Base-by-base conservation (phyloP, 2,113 vertebrate genomes). In the Dromaius novaehollandiae region DNA sequence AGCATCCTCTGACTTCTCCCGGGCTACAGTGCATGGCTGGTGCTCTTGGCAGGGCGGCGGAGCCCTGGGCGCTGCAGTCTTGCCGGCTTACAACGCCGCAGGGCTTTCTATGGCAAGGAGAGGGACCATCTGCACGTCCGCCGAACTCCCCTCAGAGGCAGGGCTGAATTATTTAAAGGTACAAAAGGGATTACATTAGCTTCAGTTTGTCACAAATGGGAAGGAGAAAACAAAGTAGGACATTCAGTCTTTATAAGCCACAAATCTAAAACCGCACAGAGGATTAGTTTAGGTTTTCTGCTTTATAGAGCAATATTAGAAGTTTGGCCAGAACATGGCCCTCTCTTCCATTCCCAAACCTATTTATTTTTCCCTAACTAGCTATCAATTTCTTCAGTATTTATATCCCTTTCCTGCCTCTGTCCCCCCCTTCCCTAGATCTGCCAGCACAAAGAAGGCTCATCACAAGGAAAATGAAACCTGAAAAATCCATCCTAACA, bases 371-470 rank as follows among this genome's bases (percentile, higher is more conserved):
- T 81, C 30, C 40, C 36, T 44, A 79, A 46, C 32, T 38, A 76
- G 38, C 20, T 63, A 75, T 65, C 51, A 82, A 48, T 78, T 51
- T 82, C 40, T 82, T 85, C 69, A 93, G 26, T 25, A 34, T 10
- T 82, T 75, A 88, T 75, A 88, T 17, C 20, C 26, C 28, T 95
- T 95, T 82, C 65, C 36, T 91, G 46, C 28, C 50, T 91, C 51
- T 63, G 28, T 30, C 56, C 78, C 80, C 40, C 26, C 22, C 61
- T 75, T 79, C 70, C 7, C 78, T 53, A 82, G 77, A 68, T 61
- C 65, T 87, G 24, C 65, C 63, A 85, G 82, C 87, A 82, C 70
- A 89, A 89, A 84, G 46, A 91, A 71, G 88, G 87, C 50, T 88
- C 82, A 26, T 90, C 89, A 86, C 10, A 68, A 0, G 19, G 16